Conservation (phyloP, 2,888 invertebrate species). For the Autographa gamma region DNA sequence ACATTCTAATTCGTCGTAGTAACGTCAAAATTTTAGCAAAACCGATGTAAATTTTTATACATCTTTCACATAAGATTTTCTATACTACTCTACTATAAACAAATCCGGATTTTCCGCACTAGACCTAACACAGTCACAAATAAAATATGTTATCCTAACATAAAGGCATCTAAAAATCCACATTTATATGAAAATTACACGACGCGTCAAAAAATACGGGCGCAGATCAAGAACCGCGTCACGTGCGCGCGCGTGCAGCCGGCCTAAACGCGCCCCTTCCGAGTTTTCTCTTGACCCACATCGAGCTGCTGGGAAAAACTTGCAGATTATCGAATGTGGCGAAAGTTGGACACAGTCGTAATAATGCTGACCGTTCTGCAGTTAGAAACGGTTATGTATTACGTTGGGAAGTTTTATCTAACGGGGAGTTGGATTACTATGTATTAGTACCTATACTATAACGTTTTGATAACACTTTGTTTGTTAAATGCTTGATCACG, state of each 20-base stretch:
- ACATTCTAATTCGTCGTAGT: too few species aligned
- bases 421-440: neutral
- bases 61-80: too few species aligned
- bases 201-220: constrained; percentile 4
- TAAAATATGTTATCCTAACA: neutral
- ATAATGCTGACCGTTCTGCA: constrained; percentile 62
- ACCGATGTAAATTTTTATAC: too few species aligned
- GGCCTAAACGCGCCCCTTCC: constrained; percentile 62
- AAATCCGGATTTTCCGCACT: neutral
- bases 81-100: neutral
- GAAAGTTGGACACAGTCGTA: constrained; percentile 66
- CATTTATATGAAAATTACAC: constrained; percentile 3
- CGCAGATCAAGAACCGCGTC: constrained; percentile 11
- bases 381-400: constrained; percentile 21
- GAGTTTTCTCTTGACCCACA: constrained; percentile 80
- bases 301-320: constrained; percentile 73
- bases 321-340: constrained; percentile 81
- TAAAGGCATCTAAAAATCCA: neutral
- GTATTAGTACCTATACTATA: neutral
- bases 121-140: constrained; percentile 1
- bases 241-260: constrained; percentile 45
- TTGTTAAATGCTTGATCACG: neutral
- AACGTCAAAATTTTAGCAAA: too few species aligned
- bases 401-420: neutral
- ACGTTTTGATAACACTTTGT: neutral